Evolutionary conservation across 2,113 vertebrate species (phyloP), one percentile per base, ranked within the genome.

Genomic region (Otolemur garnettii): DNA sequence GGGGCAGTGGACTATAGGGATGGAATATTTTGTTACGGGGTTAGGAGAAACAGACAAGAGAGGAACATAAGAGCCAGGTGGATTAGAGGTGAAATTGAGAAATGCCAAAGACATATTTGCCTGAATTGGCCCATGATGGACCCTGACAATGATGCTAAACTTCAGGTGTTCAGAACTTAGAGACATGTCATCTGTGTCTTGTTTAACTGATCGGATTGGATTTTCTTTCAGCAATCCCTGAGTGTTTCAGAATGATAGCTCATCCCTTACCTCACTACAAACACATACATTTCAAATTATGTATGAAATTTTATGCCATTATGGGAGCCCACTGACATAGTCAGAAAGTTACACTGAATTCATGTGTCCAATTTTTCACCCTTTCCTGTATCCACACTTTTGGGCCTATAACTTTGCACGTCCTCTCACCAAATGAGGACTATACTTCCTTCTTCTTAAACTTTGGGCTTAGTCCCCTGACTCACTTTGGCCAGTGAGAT

Each of bases 81-180:
- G 21, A 80, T 45, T 45, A 50, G 66, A 96, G 28, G 26, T 24
- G 71, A 87, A n/a, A 38, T 33, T 33, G 86, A 91, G 45, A 28
- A 62, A 19, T 68, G 28, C 35, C 24, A 78, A 90, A 50, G 59
- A 75, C 77, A 83, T 21, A 83, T 93, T 62, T 22, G n/a, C 50
- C n/a, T 77, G 55, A 93, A 38, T 86, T 77, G 19, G 24, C 35
- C 8, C 14, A 15, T 80, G 71, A 83, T 55, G 68, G 19, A 17
- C 33, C 28, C 35, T 68, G 59, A 26, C 28, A 75, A 13, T 42
- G 14, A 60, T 5, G 15, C 55, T 55, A 78, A 53, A 77, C 30
- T 88, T 92, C 7, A 68, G 68, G 26, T 55, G 94, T 95, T 87
- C 53, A 30, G 24, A 88, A 93, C 24, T 74, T 90, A 84, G 15